These are phyloP conservation scores for Emydura subglobosa DNA, from an alignment of 2,113 vertebrate species.

Conservation along the genomic window DNA sequence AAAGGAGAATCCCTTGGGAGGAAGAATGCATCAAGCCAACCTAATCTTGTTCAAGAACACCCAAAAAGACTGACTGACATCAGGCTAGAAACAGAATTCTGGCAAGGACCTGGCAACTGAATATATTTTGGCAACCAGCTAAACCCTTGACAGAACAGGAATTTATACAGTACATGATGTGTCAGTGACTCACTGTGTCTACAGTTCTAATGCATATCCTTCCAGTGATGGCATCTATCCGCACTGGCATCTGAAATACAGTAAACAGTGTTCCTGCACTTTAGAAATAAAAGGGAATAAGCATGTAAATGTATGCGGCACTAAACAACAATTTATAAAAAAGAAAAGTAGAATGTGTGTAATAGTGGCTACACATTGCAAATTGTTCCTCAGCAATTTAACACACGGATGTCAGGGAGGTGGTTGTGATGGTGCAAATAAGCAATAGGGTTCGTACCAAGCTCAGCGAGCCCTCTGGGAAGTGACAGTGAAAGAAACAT, in stretches of 20 bases:
- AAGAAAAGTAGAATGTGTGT: background rate
- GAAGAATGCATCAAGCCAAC: slow-evolving; percentile 42
- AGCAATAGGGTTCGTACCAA: background rate
- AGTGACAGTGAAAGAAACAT: background rate
- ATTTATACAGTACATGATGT: slow-evolving; percentile 14
- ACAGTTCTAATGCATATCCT: slow-evolving; percentile 45
- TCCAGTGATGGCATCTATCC: slow-evolving; percentile 39
- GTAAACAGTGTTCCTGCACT: background rate
- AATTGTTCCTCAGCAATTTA: background rate
- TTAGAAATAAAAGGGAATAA: slow-evolving; percentile 1
- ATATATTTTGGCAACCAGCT: slow-evolving; percentile 39
- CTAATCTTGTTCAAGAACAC: slow-evolving; percentile 63
- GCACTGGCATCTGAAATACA: background rate
- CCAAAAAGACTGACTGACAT: slow-evolving; percentile 47
- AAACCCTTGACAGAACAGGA: slow-evolving; percentile 40
- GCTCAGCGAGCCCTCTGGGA: slow-evolving; percentile 28
- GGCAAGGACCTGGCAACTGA: slow-evolving; percentile 39
- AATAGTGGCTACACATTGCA: background rate
- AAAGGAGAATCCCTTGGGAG: slow-evolving; percentile 35
- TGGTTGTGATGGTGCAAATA: background rate
- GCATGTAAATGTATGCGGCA: background rate
- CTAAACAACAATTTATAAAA: background rate
- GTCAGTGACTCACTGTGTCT: slow-evolving; percentile 50
- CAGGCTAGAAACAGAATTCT: slow-evolving; percentile 44
- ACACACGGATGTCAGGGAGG: slow-evolving; percentile 3